A percentile compares a stretch with the other conserved stretches of the same genome.
These are phyloP conservation scores for Dasypus novemcinctus DNA, from an alignment of 2,113 vertebrate species.

Conservation along the genomic window DNA sequence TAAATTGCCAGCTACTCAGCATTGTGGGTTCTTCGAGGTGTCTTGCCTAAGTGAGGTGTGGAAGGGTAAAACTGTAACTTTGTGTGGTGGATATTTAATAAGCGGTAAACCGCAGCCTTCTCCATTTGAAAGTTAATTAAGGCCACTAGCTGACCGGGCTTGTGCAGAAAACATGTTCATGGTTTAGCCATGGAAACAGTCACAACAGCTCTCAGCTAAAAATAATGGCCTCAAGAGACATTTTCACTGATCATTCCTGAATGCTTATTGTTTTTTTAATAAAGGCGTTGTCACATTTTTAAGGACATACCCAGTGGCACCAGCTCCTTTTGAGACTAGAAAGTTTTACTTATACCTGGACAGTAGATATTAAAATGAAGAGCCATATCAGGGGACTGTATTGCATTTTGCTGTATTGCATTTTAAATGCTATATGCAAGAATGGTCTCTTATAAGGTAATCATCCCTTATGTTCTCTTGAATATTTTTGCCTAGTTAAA, in stretches of 20 bases:
- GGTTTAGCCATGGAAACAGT: slow-evolving; percentile 82
- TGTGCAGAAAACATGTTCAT: slow-evolving; percentile 84
- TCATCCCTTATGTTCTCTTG: background rate
- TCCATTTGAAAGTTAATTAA: slow-evolving; percentile 86
- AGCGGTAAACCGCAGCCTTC: slow-evolving; percentile 84
- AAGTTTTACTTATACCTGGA: background rate
- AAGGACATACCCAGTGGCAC: background rate
- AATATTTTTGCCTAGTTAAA: slow-evolving; percentile 44
- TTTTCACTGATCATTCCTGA: slow-evolving; percentile 67
- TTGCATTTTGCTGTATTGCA: background rate
- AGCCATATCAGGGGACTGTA: slow-evolving; percentile 47
- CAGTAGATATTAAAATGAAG: slow-evolving; percentile 38
- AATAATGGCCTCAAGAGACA: slow-evolving; percentile 74
- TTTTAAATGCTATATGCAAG: background rate
- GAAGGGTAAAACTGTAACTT: slow-evolving; percentile 81
- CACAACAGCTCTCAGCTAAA: slow-evolving; percentile 80
- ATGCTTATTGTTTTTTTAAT: slow-evolving; percentile 7
- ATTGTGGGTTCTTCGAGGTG: slow-evolving; percentile 74
- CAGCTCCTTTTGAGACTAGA: slow-evolving; percentile 46
- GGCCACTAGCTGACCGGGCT: slow-evolving; percentile 79
- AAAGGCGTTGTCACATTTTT: slow-evolving; percentile 60
- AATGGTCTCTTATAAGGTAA: background rate
- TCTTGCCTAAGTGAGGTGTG: slow-evolving; percentile 83
- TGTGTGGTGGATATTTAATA: slow-evolving; percentile 84
- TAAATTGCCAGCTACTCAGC: slow-evolving; percentile 47